A percentile compares a stretch with the other conserved stretches of the same genome.
Conservation (phyloP, 2,888 invertebrate species). For the Limulus polyphemus region DNA sequence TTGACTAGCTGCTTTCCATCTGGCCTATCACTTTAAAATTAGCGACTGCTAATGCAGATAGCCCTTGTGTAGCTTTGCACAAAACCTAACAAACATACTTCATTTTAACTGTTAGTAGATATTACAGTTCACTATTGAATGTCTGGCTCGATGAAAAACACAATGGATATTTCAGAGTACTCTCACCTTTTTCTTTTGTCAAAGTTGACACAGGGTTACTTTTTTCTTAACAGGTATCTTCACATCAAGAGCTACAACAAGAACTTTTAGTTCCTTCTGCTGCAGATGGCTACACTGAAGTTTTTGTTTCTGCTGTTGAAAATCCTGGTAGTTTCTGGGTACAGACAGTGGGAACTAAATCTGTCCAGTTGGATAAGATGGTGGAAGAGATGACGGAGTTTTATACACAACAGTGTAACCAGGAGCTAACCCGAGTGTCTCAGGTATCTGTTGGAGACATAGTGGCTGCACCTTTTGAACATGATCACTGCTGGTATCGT, state of each 20-base stretch:
- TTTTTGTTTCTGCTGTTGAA: constrained; percentile 73
- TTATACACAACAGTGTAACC: constrained; percentile 53
- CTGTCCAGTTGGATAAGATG: constrained; percentile 61
- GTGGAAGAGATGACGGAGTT: constrained; percentile 70
- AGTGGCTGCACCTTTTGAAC: constrained; percentile 68
- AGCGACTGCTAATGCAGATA: too few species aligned
- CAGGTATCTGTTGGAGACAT: constrained; percentile 51
- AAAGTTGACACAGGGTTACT: neutral
- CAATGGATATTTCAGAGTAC: too few species aligned
- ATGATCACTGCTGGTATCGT: constrained; percentile 64
- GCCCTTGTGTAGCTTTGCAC: too few species aligned
- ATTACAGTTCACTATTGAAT: too few species aligned
- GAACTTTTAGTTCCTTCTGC: constrained; percentile 25
- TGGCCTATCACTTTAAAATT: too few species aligned
- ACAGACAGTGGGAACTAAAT: constrained; percentile 55
- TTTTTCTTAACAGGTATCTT: neutral
- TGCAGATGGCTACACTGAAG: constrained; percentile 55
- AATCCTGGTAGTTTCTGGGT: constrained; percentile 72
- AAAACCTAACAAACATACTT: too few species aligned
- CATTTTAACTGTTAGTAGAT: too few species aligned
- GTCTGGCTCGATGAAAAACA: too few species aligned
- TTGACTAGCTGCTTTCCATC: too few species aligned
- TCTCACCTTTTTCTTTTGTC: too few species aligned
- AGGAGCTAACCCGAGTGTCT: constrained; percentile 7
- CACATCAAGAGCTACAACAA: neutral